Base-by-base conservation (phyloP, 1,140 invertebrate species). In the Zaprionus gabonicus region DNA sequence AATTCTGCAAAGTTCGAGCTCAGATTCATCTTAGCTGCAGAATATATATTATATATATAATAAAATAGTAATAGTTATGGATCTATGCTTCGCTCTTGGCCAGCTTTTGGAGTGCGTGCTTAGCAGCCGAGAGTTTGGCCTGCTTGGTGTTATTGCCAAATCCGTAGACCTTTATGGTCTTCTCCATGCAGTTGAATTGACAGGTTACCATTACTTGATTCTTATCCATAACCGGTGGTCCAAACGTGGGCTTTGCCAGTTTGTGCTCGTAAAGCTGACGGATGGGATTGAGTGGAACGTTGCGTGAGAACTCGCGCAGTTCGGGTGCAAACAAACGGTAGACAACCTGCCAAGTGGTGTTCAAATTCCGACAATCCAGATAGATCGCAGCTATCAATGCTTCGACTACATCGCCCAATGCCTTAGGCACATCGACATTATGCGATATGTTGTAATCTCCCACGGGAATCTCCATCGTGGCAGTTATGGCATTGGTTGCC, bases 371-470 rank as follows among this genome's bases (percentile, higher is more conserved):
- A 91, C 95, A 96, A 94, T 99, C 98, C 10, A 99, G 92, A 91
- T 96, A 99, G 71, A 99, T 96, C 0, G 98, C 98, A 7, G 98
- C 98, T 59, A 97, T 96, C 0, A 99, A 88, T 0, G 98, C 97
- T 93, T 99, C 98, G 93, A 99, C 98, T 55, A 99, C 94, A 93
- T 99, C 98, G 4, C 98, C 98, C 13, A 99, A 93, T n/a, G 92
- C 93, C 94, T 99, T 99, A 0, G 99, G 99, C 1, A 99, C 97
- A 93, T 99, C 98, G 4, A 98, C 93, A 74, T 96, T 95, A 80
- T 96, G 95, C 0, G 95, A 95, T 12, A 97, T 92, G 59, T 92
- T 92, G 10, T 60, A 78, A 0, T 67, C 53, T 12, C 85, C 75
- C 2, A 49, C 31, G 1, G 10, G 9, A 4, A 57, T 66, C 1